phyloP scores from a whole-genome alignment of 1,140 invertebrate species.

The Oreohelix idahoensis region DNA sequence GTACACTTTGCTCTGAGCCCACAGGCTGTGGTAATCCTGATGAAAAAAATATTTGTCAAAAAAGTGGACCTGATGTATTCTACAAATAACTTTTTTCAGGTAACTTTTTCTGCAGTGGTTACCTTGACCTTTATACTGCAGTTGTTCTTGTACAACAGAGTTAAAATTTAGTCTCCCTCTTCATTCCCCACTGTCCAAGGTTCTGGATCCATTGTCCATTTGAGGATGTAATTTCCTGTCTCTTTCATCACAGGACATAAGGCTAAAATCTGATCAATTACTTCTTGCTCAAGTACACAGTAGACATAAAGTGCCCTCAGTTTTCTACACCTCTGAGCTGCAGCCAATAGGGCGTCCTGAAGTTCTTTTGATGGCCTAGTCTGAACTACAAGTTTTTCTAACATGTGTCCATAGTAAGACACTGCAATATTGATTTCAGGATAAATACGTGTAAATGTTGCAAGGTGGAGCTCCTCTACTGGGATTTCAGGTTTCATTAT shows the following conservation, averaged over 20 bases:
- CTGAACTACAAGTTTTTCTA: slow-evolving; percentile 59
- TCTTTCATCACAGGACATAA: slow-evolving; percentile 53
- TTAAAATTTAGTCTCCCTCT: slow-evolving; percentile 41
- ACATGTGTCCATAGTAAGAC: slow-evolving; percentile 53
- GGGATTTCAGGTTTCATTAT: slow-evolving; percentile 66
- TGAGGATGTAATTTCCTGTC: slow-evolving; percentile 59
- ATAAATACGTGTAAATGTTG: slow-evolving; percentile 62
- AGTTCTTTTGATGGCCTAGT: slow-evolving; percentile 55
- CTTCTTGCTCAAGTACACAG: slow-evolving; percentile 50
- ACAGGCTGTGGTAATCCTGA: too few relatives aligned
- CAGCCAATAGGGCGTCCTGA: slow-evolving; percentile 52
- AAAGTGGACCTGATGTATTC: too few relatives aligned
- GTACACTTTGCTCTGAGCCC: too few relatives aligned
- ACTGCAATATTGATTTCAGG: slow-evolving; percentile 59
- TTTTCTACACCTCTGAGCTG: slow-evolving; percentile 48
- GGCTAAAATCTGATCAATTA: slow-evolving; percentile 57
- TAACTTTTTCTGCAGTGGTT: too few relatives aligned
- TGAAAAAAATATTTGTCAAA: too few relatives aligned
- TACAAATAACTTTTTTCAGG: too few relatives aligned
- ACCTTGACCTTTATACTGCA: neutral
- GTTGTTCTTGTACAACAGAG: neutral
- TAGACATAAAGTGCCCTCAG: slow-evolving; percentile 58
- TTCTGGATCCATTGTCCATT: slow-evolving; percentile 54
- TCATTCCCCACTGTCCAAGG: slow-evolving; percentile 62
- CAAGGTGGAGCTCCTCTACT: slow-evolving; percentile 56